Base-by-base conservation (phyloP, 2,797 vertebrate species). In the Petrocephalus schoutedeni region DNA sequence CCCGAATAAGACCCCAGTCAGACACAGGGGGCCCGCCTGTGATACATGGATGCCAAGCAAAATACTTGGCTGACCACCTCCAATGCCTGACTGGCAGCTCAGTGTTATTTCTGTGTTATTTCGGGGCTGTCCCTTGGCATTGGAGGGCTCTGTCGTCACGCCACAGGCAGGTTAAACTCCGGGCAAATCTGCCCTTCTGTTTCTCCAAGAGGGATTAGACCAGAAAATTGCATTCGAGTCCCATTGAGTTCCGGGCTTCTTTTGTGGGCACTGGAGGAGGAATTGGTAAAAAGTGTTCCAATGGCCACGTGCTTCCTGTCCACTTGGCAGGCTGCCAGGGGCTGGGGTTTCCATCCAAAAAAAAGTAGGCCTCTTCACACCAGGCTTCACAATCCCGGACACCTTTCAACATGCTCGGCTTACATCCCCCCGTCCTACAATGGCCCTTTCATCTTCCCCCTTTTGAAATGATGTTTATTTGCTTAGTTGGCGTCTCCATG, bases 231-330 rank as follows among this genome's bases (percentile, higher is more conserved):
- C 45, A 82, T 49, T 51, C 3, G 77, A 49, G 7, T 82, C 77
- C 41, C 71, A 77, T 2, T 82, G 36, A 49, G 19, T 85, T 57
- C 8, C 12, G 28, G 32, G 1, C 51, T 85, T 85, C 82, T 84
- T 1, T 32, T 85, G 57, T 36, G 32, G 53, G 83, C 83, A 28
- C 0, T 19, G 3, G 57, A 87, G 87, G 57, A 61, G 92, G 89
- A 93, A 92, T 91, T 21, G 32, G 10, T 41, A 12, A 67, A 77
- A 45, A 71, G 84, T 28, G 41, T 87, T 90, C 14, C 57, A 45
- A 85, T 19, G 86, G 86, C 83, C 88, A 89, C 89, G 88, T 91
- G 90, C 85, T 92, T 94, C 92, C 91, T 92, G 89, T 91, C 87
- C 86, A 16, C 28, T 23, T 45, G 88, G 89, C 86, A 4, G 51